A percentile compares a stretch with the other conserved stretches of the same genome.
phyloP scores from a whole-genome alignment of 2,797 vertebrate genomes.

The Sylvia borin region DNA sequence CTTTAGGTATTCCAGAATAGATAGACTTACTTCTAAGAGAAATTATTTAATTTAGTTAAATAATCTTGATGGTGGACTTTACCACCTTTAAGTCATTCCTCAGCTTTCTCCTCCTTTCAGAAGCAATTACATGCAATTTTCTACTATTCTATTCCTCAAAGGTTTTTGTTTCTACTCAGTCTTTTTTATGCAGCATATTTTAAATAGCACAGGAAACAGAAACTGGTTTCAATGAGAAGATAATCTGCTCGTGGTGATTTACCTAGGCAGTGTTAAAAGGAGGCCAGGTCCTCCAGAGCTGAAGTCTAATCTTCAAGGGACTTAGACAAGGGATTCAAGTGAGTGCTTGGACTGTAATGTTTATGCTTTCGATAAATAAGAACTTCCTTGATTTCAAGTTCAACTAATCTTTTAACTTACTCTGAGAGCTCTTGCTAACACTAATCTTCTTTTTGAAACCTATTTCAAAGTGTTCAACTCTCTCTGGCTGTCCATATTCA shows the following conservation, averaged over 20 bases:
- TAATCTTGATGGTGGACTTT: background rate
- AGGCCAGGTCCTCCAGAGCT: background rate
- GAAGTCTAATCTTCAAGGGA: background rate
- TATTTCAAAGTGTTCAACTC: background rate
- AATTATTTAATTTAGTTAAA: background rate
- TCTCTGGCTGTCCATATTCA: background rate
- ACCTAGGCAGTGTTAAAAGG: background rate
- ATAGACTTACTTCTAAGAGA: background rate
- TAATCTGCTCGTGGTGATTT: background rate
- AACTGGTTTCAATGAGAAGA: background rate
- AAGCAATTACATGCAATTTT: background rate
- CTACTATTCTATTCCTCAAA: background rate
- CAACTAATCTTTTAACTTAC: background rate
- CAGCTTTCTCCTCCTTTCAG: background rate
- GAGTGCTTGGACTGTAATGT: background rate
- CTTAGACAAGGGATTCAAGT: background rate
- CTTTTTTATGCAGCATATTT: background rate
- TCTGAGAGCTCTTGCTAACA: background rate
- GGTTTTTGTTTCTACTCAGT: background rate
- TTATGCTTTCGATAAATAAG: background rate
- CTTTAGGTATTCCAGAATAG: background rate
- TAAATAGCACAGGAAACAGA: rapidly evolving
- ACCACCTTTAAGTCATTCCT: background rate
- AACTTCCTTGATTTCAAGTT: background rate
- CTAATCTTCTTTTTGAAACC: background rate